phyloP scores from a whole-genome alignment of 2,113 vertebrate species.

The Prionailurus bengalensis region DNA sequence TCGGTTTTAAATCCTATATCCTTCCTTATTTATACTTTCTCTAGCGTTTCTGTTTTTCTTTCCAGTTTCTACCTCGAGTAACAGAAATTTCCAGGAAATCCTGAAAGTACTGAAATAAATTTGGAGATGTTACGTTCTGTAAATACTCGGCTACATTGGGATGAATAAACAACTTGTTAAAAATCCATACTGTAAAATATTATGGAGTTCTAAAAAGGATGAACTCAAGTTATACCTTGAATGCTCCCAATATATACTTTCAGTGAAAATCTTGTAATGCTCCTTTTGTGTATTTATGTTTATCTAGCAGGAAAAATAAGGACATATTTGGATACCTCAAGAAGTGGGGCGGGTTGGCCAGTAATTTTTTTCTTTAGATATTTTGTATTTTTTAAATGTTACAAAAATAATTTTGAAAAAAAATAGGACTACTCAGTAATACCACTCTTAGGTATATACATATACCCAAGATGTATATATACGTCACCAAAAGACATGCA shows the following conservation, averaged over 20 bases:
- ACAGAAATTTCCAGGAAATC: background rate
- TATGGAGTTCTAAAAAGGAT: background rate
- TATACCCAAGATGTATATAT: background rate
- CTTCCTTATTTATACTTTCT: background rate
- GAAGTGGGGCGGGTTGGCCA: background rate
- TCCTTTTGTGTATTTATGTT: slow-evolving; percentile 2
- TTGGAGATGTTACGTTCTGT: background rate
- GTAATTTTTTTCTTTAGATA: slow-evolving; percentile 24
- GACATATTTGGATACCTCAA: background rate
- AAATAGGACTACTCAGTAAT: background rate
- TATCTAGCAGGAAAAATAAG: background rate
- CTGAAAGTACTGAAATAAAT: background rate
- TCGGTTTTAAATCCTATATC: background rate
- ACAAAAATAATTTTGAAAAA: background rate
- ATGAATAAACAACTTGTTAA: background rate
- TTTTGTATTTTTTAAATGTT: background rate
- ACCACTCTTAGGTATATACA: background rate
- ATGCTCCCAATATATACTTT: background rate
- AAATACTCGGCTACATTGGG: background rate
- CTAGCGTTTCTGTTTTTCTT: background rate
- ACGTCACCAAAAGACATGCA: background rate
- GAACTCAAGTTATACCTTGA: background rate
- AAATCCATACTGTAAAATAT: background rate
- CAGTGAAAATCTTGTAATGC: background rate
- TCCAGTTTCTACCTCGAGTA: background rate